These are phyloP conservation scores for Chaenocephalus aceratus DNA, from an alignment of 2,113 vertebrate species.

Conservation along the genomic window DNA sequence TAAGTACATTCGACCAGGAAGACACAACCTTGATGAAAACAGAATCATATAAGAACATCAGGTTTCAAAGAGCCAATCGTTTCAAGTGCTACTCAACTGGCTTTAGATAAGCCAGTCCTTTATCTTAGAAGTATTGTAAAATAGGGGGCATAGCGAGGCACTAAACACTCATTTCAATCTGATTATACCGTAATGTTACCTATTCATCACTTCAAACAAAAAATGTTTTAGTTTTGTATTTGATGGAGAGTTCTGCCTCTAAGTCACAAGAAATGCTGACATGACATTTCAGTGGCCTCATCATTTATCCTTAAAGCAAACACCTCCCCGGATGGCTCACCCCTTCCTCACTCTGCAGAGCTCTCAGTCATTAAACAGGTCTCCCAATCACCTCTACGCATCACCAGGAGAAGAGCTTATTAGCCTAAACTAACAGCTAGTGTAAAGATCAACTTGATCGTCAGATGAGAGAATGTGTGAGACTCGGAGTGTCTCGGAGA, in stretches of 20 bases:
- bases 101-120: too few relatives aligned
- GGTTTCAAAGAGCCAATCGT: too few relatives aligned
- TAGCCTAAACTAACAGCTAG: conserved; percentile 64
- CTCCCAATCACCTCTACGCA: conserved; percentile 59
- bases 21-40: too few relatives aligned
- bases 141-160: background rate
- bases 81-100: too few relatives aligned
- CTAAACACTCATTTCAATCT: conserved; percentile 21
- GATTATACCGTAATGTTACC: conserved; percentile 27
- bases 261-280: conserved; percentile 43
- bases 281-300: conserved; percentile 61
- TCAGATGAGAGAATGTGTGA: conserved; percentile 23
- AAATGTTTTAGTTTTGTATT: conserved; percentile 19
- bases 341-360: conserved; percentile 48
- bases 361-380: conserved; percentile 68
- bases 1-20: too few relatives aligned
- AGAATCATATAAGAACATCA: too few relatives aligned
- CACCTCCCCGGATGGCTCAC: conserved; percentile 57
- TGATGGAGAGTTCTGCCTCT: conserved; percentile 46
- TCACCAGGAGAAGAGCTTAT: conserved; percentile 58
- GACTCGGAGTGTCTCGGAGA: background rate
- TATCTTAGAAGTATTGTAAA: background rate
- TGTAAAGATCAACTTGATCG: conserved; percentile 52
- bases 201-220: conserved; percentile 19
- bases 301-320: conserved; percentile 66